Evolutionary conservation across 2,797 vertebrate genomes (phyloP).

Genomic region (Salarias fasciatus): DNA sequence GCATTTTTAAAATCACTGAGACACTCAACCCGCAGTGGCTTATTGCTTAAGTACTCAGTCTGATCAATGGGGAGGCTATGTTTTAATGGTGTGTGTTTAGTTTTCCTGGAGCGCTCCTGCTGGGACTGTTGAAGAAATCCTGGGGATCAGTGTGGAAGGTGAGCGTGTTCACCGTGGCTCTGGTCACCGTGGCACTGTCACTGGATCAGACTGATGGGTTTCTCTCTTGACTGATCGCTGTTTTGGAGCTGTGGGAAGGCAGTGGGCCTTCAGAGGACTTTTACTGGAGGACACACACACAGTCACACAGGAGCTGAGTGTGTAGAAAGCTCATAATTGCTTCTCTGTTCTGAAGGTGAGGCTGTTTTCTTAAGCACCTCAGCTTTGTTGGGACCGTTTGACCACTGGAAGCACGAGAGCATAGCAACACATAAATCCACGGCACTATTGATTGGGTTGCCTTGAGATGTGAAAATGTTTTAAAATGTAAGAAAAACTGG

Average conservation of each 20-base stretch:
- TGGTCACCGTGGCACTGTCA: conserved; percentile 22
- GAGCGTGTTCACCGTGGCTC: conserved; percentile 7
- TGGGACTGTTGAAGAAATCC: not conserved
- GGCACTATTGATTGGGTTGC: no score
- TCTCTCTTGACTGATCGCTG: conserved; percentile 51
- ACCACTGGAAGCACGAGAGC: no score
- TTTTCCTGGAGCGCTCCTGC: not conserved
- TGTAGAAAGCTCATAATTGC: no score
- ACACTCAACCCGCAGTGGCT: conserved; percentile 10
- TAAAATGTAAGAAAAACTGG: no score
- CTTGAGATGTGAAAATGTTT: no score
- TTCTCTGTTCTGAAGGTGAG: no score
- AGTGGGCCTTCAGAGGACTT: not conserved
- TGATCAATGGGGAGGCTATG: conserved; percentile 32
- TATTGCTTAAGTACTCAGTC: conserved; percentile 21
- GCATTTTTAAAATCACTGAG: conserved; percentile 18
- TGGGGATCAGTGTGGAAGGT: not conserved
- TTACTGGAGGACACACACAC: conserved; percentile 10
- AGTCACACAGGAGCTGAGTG: not conserved
- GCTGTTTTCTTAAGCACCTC: no score
- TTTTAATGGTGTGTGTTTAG: conserved; percentile 15
- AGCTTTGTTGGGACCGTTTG: no score
- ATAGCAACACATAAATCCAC: no score
- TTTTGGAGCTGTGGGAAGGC: conserved; percentile 6
- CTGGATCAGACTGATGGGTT: conserved; percentile 52